Base-by-base conservation (phyloP, 1,140 invertebrate genomes). In the Octopus bimaculoides region DNA sequence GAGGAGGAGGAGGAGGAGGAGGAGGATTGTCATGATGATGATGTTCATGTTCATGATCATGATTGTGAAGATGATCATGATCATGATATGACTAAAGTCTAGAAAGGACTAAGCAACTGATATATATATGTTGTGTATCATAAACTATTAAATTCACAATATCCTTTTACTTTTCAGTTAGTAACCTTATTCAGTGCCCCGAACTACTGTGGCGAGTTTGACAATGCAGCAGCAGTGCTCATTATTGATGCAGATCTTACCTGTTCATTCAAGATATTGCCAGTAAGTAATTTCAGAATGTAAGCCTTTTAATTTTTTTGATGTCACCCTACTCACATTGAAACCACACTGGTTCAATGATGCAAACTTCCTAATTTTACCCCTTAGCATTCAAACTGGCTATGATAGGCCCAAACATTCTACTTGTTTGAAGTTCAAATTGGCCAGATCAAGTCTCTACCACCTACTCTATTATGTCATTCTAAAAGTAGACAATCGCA, bases 161-260 rank as follows among this genome's bases (percentile, higher is more conserved):
- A 74, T 81, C 54, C 78, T 9, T 78, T 75, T 82, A 10, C 81
- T 52, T 84, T 85, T 10, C 80, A 89, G 86, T 81, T 90, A 52
- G 86, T 90, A 10, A 90, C 89, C 54, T 81, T 90, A 77, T 90
- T 90, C 82, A 89, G 88, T 86, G 89, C 89, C 12, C 89, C 89
- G 20, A 96, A 96, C 86, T 96, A 96, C 89, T 96, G 95, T 89
- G 95, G 95, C 41, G 95, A 96, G 89, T 96, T 96, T 89, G 95
- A 96, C 87, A 96, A 92, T 87, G 92, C 92, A 55, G 95, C 94
- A 82, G 95, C 94, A 75, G 93, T 96, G 90, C 95, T 96, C 94
- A 94, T 94, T 41, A 94, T 96, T 0, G 94, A 96, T 87, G 94
- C 95, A 84, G 94, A 95, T 82, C 89, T 96, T 4, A 93, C 95